phyloP scores from a whole-genome alignment of 2,797 vertebrate genomes.

The Pterois miles region DNA sequence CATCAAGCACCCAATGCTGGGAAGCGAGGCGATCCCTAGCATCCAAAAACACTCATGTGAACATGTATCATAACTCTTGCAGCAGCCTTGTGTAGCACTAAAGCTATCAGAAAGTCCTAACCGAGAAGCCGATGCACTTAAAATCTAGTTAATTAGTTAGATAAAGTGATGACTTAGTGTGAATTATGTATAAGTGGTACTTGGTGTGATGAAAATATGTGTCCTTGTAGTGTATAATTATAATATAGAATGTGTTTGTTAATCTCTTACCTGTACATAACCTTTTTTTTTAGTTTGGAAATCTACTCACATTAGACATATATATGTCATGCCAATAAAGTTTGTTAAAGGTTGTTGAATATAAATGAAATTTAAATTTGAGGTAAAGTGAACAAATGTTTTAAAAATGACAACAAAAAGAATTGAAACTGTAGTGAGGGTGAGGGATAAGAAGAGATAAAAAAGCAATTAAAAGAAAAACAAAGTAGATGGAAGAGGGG shows the following conservation, averaged over 20 bases:
- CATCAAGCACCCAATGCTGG: no score
- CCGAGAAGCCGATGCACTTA: background rate
- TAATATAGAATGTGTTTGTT: background rate
- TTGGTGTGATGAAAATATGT: background rate
- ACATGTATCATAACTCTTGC: background rate
- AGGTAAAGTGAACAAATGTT: background rate
- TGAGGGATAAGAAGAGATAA: conserved; percentile 63
- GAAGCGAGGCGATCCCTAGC: no score
- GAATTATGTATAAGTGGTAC: background rate
- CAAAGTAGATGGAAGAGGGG: background rate
- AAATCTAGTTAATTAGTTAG: background rate
- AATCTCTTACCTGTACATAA: background rate
- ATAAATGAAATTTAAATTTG: background rate
- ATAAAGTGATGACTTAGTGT: background rate
- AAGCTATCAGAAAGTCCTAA: background rate
- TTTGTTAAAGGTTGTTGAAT: background rate
- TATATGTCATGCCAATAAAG: background rate
- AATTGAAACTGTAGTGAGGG: background rate
- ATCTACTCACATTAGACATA: background rate
- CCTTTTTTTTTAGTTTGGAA: background rate
- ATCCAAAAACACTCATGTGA: no score
- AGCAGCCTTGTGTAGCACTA: background rate
- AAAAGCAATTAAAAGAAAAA: background rate
- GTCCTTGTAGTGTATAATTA: background rate
- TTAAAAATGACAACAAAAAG: background rate